Conservation (phyloP, 2,888 invertebrate species). For the Coelopa pilipes region DNA sequence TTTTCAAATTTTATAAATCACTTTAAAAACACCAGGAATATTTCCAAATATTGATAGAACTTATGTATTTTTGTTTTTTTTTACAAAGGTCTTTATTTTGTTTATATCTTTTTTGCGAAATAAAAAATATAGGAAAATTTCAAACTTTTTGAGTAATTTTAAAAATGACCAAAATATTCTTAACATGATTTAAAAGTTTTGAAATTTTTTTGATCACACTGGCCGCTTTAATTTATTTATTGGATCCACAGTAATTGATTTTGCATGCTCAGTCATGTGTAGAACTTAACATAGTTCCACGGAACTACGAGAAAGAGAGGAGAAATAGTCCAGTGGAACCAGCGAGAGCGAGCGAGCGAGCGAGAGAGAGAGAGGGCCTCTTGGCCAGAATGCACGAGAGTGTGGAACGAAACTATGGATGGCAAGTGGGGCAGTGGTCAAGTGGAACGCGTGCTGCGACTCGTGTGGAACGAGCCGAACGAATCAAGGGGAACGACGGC, state of each 20-base stretch:
- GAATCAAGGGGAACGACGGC: not conserved
- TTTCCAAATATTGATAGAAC: not conserved
- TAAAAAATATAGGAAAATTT: not conserved
- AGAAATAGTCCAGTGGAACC: not conserved
- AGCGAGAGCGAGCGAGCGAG: no score
- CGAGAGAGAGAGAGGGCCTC: no score
- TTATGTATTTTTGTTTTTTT: not conserved
- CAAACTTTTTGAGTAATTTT: not conserved
- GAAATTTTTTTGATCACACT: not conserved
- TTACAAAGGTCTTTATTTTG: not conserved
- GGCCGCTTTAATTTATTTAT: not conserved
- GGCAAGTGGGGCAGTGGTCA: not conserved
- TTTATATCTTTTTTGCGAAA: not conserved
- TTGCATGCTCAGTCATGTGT: not conserved
- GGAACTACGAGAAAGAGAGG: no score
- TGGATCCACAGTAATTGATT: slow-evolving; percentile 2
- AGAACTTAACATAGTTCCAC: slow-evolving; percentile 18
- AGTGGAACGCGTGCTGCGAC: not conserved
- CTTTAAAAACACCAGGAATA: no score
- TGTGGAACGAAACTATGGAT: no score
- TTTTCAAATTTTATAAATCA: no score
- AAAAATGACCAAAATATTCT: not conserved
- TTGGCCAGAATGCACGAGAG: no score
- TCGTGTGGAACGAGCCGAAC: not conserved
- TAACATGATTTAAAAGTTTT: not conserved